Evolutionary conservation across 2,113 vertebrate species (phyloP), one percentile per base, ranked within the genome.

Genomic region (Sebastes schlegelii): DNA sequence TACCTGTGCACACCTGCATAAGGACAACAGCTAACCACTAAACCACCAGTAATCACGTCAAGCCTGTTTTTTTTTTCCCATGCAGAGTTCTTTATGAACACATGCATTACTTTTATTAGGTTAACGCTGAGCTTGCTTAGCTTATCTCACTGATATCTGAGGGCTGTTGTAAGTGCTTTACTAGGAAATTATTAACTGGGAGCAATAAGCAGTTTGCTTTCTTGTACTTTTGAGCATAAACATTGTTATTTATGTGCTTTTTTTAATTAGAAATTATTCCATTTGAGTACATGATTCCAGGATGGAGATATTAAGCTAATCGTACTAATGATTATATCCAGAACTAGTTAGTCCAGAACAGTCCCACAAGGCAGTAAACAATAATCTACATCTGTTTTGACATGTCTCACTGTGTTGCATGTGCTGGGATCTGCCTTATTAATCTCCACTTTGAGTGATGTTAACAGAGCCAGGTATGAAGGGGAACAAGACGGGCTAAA

Each of bases 1-100:
- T 86, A 78, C 92, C 83, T 91, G 93, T 87, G 83, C 76, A 40
- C 87, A 88, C 91, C 88, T 91, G 92, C 78, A 21, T 23, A 9
- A 42, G 23, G 13, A 49, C 17, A 57, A 9, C 16, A 2, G 40
- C 58, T 49, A 62, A 75, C 72, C 52, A 71, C 51, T 6, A 52
- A 84, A 60, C 42, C 68, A 79, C 65, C 60, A 69, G 13, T 6
- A 42, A 72, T 88, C 82, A 89, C 0, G 63, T 65, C 63, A 2
- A 82, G 85, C 83, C 81, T 70, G 83, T 85, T 88, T 69, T 83
- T 71, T 85, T 88, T 69, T 83, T 71, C 65, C 45, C 57, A 66
- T 77, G 82, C 63, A 21, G 43, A 52, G 4, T 55, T 79, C 43
- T 76, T 58, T 6, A 82, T 23, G 23, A 77, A 48, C 55, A 34